Percentiles rank a stretch among this genome's conserved stretches.
Evolutionary conservation across 2,797 vertebrate species (phyloP).

Genomic region (Xiphophorus birchmanni): DNA sequence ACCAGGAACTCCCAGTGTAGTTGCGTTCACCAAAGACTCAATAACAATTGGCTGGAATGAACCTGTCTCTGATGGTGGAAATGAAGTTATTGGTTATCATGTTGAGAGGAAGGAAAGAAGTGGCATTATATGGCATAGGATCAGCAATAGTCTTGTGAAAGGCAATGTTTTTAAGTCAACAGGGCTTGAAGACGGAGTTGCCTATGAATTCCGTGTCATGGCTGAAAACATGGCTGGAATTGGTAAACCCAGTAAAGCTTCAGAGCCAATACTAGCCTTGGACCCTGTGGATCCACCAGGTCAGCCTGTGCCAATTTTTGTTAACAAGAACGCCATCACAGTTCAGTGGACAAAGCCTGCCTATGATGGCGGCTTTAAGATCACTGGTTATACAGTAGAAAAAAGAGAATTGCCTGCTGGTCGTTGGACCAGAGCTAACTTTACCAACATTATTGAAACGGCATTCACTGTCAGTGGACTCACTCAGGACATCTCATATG

Average conservation of each 20-base stretch:
- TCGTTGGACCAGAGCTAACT: slow-evolving; percentile 97
- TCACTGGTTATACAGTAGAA: slow-evolving; percentile 96
- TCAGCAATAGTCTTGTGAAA: slow-evolving; percentile 89
- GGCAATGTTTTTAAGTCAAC: slow-evolving; percentile 94
- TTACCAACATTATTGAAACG: slow-evolving; percentile 96
- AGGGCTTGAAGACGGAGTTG: slow-evolving; percentile 92
- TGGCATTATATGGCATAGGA: slow-evolving; percentile 92
- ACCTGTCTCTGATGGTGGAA: slow-evolving; percentile 95
- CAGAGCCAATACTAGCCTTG: slow-evolving; percentile 91
- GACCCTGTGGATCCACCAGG: slow-evolving; percentile 97
- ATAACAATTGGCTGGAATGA: slow-evolving; percentile 98
- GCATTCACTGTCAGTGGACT: slow-evolving; percentile 95
- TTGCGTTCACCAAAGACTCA: slow-evolving; percentile 91
- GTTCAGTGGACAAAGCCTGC: slow-evolving; percentile 96
- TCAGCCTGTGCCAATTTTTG: slow-evolving; percentile 88
- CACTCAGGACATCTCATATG: slow-evolving; percentile 92
- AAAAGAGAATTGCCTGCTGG: slow-evolving; percentile 93
- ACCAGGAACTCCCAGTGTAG: slow-evolving; percentile 93
- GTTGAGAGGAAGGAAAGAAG: slow-evolving; percentile 97
- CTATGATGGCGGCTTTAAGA: slow-evolving; percentile 98
- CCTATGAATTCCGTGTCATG: slow-evolving; percentile 96
- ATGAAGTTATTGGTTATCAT: slow-evolving; percentile 94
- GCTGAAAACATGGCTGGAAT: slow-evolving; percentile 97
- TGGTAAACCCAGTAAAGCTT: slow-evolving; percentile 96
- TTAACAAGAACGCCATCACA: slow-evolving; percentile 92